A percentile compares a stretch with the other conserved stretches of the same genome.
Evolutionary conservation across 2,113 vertebrate genomes (phyloP).

Genomic region (Lophochroa leadbeateri): DNA sequence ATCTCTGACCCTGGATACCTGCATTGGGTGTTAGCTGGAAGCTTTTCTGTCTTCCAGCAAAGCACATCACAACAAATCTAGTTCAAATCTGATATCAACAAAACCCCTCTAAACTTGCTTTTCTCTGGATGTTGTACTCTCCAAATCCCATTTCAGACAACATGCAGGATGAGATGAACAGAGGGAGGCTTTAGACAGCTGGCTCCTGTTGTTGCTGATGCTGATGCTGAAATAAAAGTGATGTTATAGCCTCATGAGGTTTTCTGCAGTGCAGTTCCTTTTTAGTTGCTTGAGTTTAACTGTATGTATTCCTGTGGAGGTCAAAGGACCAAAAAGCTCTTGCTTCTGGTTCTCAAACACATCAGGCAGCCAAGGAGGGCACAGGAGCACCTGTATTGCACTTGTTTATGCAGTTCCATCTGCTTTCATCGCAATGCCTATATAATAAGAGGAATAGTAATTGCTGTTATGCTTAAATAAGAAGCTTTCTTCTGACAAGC

Average conservation of each 20-base stretch:
- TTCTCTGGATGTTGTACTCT: constrained; percentile 4
- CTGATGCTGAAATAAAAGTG: not conserved
- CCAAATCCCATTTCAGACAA: constrained; percentile 49
- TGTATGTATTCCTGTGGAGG: not conserved
- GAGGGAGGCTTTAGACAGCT: not conserved
- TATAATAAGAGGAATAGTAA: not conserved
- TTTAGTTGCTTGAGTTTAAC: not conserved
- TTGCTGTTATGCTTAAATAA: not conserved
- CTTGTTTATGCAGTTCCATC: not conserved
- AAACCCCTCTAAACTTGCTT: constrained; percentile 17
- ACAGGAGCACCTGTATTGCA: not conserved
- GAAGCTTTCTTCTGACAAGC: not conserved
- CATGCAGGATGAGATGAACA: constrained; percentile 13
- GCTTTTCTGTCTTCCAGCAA: not conserved
- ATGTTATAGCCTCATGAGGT: not conserved
- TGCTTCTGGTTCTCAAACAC: not conserved
- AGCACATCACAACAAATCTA: not conserved
- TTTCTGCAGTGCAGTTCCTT: not conserved
- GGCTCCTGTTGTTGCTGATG: not conserved
- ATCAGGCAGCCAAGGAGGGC: not conserved
- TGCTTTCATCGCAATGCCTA: not conserved
- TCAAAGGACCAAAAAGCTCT: not conserved
- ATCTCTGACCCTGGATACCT: too few relatives aligned
- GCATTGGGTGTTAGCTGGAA: constrained; percentile 18
- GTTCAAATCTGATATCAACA: not conserved